A percentile compares a stretch with the other conserved stretches of the same genome.
These are phyloP conservation scores for Fistularia commersonii DNA, from an alignment of 2,797 vertebrate genomes.

Conservation along the genomic window DNA sequence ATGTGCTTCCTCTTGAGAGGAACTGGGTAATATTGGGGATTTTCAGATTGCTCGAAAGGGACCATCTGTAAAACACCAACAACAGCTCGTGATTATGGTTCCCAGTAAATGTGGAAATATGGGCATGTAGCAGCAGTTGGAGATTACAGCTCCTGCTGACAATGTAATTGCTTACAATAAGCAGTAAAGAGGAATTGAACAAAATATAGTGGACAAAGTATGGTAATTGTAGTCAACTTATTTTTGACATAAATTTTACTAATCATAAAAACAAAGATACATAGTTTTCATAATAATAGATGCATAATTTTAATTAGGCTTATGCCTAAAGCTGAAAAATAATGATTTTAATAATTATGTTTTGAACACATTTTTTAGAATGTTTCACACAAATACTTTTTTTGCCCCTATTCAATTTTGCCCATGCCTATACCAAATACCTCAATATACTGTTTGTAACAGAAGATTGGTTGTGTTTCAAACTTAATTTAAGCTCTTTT, in stretches of 20 bases:
- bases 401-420: constrained; percentile 11
- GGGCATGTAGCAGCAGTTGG: constrained; percentile 62
- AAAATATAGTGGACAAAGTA: constrained; percentile 55
- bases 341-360: background rate
- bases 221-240: constrained; percentile 44
- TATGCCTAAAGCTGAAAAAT: constrained; percentile 19
- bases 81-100: constrained; percentile 64
- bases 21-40: constrained; percentile 67
- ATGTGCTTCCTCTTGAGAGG: constrained; percentile 55
- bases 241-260: constrained; percentile 46
- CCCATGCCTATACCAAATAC: constrained; percentile 18
- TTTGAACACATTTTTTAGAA: background rate
- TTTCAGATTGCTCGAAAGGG: constrained; percentile 61
- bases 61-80: constrained; percentile 62
- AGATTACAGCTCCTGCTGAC: constrained; percentile 71
- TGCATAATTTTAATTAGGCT: too few species aligned
- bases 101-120: constrained; percentile 71
- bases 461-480: constrained; percentile 47
- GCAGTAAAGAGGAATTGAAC: constrained; percentile 67
- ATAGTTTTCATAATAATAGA: too few species aligned
- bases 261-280: constrained; percentile 8
- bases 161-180: constrained; percentile 68
- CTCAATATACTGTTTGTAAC: constrained; percentile 34
- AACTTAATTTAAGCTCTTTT: constrained; percentile 28
- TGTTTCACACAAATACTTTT: background rate